phyloP scores from a whole-genome alignment of 2,888 invertebrate genomes.

The Noctua fimbriata region DNA sequence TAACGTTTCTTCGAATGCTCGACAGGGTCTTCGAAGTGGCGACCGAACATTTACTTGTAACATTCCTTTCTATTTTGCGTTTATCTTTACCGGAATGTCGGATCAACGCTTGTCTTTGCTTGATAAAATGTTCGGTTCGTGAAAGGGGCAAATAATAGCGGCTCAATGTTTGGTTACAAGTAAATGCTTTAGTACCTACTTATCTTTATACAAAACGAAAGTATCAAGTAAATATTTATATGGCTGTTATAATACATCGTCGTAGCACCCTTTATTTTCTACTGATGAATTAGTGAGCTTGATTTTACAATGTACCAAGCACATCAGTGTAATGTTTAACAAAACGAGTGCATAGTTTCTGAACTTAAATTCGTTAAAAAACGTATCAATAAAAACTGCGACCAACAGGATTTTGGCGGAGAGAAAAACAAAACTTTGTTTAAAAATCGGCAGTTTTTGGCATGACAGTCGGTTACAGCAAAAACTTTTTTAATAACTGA shows the following conservation, averaged over 20 bases:
- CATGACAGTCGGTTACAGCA: not conserved
- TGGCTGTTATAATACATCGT: not conserved
- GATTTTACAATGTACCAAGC: too few relatives aligned
- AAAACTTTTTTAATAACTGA: slow-evolving; percentile 10
- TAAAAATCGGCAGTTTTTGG: not conserved
- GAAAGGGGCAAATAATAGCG: not conserved
- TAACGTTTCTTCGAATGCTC: not conserved
- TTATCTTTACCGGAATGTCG: not conserved
- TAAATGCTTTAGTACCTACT: not conserved
- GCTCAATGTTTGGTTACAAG: not conserved
- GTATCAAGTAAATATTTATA: not conserved
- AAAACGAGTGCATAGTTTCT: not conserved
- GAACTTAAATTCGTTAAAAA: not conserved
- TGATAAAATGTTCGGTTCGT: not conserved
- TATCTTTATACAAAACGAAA: not conserved
- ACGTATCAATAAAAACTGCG: not conserved
- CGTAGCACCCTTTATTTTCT: not conserved
- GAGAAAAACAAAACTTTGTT: not conserved
- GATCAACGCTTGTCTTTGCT: not conserved
- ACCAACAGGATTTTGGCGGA: not conserved
- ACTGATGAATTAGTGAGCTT: too few relatives aligned
- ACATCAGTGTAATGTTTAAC: not conserved
- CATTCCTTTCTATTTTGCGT: not conserved
- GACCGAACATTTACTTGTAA: not conserved
- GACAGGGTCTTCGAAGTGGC: not conserved